A percentile compares a stretch with the other conserved stretches of the same genome.
Evolutionary conservation across 2,113 vertebrate genomes (phyloP).

Genomic region (rabbit (Oryctolagus cuniculus)): DNA sequence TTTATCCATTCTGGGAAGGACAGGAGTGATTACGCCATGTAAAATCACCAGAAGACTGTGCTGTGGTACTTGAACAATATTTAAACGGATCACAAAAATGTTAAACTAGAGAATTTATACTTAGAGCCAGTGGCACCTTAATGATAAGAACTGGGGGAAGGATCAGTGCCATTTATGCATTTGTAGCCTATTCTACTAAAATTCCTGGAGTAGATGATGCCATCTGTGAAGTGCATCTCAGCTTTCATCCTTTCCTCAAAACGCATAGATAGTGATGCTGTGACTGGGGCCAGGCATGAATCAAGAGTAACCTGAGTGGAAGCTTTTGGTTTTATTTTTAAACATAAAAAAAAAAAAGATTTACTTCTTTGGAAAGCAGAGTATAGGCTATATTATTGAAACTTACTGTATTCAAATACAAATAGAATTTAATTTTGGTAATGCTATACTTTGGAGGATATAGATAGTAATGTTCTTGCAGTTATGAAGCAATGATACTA

Average conservation of each 20-base stretch:
- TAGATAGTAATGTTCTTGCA: not conserved
- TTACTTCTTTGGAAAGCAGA: no score
- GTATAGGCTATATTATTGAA: not conserved
- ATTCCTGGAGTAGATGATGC: not conserved
- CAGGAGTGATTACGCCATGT: not conserved
- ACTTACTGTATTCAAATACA: not conserved
- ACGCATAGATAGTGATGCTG: not conserved
- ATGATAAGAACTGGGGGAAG: not conserved
- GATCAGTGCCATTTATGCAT: not conserved
- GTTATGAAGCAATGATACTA: not conserved
- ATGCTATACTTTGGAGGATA: not conserved
- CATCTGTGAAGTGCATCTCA: not conserved
- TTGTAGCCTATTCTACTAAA: not conserved
- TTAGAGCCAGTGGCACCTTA: not conserved
- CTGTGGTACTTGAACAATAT: not conserved
- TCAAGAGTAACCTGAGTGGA: not conserved
- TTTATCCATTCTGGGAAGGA: not conserved
- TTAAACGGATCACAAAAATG: not conserved
- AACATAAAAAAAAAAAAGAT: not conserved
- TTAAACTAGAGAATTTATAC: not conserved
- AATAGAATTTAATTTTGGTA: slow-evolving; percentile 31
- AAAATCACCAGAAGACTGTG: not conserved
- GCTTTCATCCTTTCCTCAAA: not conserved
- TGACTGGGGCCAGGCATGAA: not conserved
- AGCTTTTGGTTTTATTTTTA: not conserved